Base-by-base conservation (phyloP, 2,888 invertebrate genomes). In the Brachyptera putata region DNA sequence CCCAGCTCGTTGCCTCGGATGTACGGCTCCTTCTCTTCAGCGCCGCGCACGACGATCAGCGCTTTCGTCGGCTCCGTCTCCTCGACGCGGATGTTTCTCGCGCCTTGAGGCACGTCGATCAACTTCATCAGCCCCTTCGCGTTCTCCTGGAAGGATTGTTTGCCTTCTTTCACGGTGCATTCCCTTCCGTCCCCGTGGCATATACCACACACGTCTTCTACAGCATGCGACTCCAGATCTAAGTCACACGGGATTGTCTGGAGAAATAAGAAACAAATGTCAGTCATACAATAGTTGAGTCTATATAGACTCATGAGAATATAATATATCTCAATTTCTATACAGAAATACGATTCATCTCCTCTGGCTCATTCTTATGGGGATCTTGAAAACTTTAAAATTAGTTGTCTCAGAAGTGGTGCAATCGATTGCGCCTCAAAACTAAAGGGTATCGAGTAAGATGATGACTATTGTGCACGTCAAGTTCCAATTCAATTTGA, bases 161-260 rank as follows among this genome's bases (percentile, higher is more conserved):
- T 70, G 21, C 73, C 75, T 60, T 69, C 70, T 36, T 70, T 69
- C 3, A 75, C 63, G 2, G 66, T 66, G 65, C 76, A 86, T 9
- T 79, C 79, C 4, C 79, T 77, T 66, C 82, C 82, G 69, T 84
- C 80, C 1, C 85, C 85, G 22, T 79, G 82, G 71, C 85, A 86
- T 21, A 84, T 77, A 1, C 84, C 84, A 70, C 85, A 85, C 60
- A 74, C 70, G 69, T 85, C 85, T 68, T 80, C 80, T 37, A 76
- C 73, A 0, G 80, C 79, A 63, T 72, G 71, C 2, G 80, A 81
- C 67, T 80, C 78, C 61, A 81, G 75, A 61, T 75, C 72, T 72
- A 79, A 76, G 69, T 81, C 81, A 72, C 82, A 81, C 1, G 80
- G 78, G 49, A 81, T 76, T 66, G 74, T 75, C 80, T 80, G 69